A percentile compares a stretch with the other conserved stretches of the same genome.
These are phyloP conservation scores for Colletes gigas DNA, from an alignment of 1,140 invertebrate species.

Conservation along the genomic window DNA sequence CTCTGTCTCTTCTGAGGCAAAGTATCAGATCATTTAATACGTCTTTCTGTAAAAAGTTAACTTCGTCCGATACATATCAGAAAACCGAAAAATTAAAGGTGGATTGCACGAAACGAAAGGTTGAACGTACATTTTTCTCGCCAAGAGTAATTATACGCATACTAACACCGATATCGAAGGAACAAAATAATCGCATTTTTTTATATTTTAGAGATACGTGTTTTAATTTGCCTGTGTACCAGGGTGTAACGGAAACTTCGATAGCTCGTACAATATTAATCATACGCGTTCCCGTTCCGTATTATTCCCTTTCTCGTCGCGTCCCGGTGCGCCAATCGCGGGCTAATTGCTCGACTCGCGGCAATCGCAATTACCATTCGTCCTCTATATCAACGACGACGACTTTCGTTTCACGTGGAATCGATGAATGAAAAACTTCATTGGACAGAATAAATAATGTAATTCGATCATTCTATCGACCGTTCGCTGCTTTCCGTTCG, in stretches of 20 bases:
- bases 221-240: background rate
- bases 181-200: too few relatives aligned
- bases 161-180: too few relatives aligned
- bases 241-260: background rate
- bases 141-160: too few relatives aligned
- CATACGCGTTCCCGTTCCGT: slow-evolving; percentile 15
- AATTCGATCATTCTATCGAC: background rate
- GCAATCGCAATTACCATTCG: slow-evolving; percentile 24
- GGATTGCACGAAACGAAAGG: too few relatives aligned
- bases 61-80: too few relatives aligned
- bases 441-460: slow-evolving; percentile 23
- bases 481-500: too few relatives aligned
- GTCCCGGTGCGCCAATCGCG: slow-evolving; percentile 20
- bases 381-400: background rate
- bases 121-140: too few relatives aligned
- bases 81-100: too few relatives aligned
- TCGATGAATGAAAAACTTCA: slow-evolving; percentile 16
- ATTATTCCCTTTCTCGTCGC: slow-evolving; percentile 21
- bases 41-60: too few relatives aligned
- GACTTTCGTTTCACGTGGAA: slow-evolving; percentile 3
- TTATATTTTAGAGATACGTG: background rate
- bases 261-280: slow-evolving; percentile 28
- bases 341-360: slow-evolving; percentile 28
- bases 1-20: too few relatives aligned
- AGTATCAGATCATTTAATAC: too few relatives aligned